phyloP scores from a whole-genome alignment of 2,888 invertebrate species.

The Drosophila meridiana region DNA sequence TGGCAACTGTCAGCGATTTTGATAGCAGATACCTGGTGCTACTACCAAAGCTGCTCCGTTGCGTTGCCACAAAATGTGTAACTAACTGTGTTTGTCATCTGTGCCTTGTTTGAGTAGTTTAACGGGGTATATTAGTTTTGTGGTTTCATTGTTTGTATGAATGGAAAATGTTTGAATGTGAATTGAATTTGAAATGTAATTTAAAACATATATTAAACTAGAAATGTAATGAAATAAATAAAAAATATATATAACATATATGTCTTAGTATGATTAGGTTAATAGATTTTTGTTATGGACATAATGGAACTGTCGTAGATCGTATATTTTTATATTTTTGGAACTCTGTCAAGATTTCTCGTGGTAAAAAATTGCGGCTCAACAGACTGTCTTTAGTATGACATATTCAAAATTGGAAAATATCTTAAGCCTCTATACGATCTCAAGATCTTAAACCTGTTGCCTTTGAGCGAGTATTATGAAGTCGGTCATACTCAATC shows the following conservation, averaged over 20 bases:
- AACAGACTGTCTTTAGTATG: no score
- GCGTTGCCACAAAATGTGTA: conserved; percentile 14
- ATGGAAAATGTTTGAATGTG: neutral
- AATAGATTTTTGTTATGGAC: no score
- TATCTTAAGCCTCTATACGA: no score
- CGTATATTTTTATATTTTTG: no score
- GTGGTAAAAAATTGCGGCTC: no score
- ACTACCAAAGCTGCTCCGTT: neutral
- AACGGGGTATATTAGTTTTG: neutral
- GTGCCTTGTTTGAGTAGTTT: no score
- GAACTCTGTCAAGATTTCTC: no score
- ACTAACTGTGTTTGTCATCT: conserved; percentile 14
- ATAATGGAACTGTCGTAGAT: no score
- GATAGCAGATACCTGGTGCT: conserved; percentile 5
- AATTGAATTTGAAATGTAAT: neutral
- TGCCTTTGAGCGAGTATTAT: neutral
- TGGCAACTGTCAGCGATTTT: conserved; percentile 6
- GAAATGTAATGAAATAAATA: no score
- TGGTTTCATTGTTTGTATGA: neutral
- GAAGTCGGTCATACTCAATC: neutral
- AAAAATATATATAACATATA: neutral
- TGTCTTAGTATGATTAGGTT: neutral
- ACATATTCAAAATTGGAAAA: no score
- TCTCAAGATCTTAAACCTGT: neutral
- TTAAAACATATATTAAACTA: no score